Conservation (phyloP, 2,888 invertebrate species). For the Shargacucullia verbasci region DNA sequence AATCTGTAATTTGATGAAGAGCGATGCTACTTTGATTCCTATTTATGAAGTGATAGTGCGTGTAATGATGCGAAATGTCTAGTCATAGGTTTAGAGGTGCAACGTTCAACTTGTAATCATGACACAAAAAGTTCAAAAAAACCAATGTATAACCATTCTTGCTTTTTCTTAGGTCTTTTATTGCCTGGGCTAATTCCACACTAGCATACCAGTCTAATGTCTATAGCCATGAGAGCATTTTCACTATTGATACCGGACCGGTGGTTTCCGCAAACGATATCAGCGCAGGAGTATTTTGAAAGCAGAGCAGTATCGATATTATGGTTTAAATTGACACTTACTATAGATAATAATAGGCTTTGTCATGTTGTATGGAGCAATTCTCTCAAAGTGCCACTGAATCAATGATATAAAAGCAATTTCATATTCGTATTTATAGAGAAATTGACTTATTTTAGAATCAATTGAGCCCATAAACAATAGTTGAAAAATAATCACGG, state of each 20-base stretch:
- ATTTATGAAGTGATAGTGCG: slow-evolving; percentile 26
- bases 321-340: slow-evolving; percentile 32
- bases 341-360: slow-evolving; percentile 33
- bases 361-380: slow-evolving; percentile 8
- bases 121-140: slow-evolving; percentile 15
- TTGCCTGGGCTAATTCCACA: not conserved
- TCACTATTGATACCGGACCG: not conserved
- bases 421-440: not conserved
- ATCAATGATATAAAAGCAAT: not conserved
- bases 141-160: not conserved
- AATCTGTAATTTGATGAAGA: slow-evolving; percentile 27
- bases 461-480: no score
- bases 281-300: slow-evolving; percentile 12
- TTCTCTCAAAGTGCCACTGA: slow-evolving; percentile 5
- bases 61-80: slow-evolving; percentile 23
- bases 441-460: no score
- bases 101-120: slow-evolving; percentile 20
- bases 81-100: slow-evolving; percentile 36
- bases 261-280: slow-evolving; percentile 30
- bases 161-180: not conserved
- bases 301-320: slow-evolving; percentile 9
- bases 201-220: not conserved
- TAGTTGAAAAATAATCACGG: no score
- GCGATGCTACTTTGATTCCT: not conserved
- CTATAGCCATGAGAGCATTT: not conserved